Evolutionary conservation across 2,888 invertebrate genomes (phyloP).

Genomic region (Callosobruchus maculatus): DNA sequence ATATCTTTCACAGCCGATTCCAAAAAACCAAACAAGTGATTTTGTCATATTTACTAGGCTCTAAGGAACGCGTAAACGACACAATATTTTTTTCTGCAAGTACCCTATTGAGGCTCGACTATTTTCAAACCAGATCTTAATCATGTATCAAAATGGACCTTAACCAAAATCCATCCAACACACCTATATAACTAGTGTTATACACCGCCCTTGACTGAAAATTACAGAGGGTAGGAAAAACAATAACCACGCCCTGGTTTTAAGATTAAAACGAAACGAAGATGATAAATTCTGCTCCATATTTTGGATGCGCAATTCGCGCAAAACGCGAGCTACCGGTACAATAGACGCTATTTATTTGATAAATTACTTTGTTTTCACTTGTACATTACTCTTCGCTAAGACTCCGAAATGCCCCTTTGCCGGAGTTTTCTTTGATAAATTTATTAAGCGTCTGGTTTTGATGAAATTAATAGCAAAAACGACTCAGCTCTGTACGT

Average conservation of each 20-base stretch:
- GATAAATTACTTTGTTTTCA: slow-evolving; percentile 48
- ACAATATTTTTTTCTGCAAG: too few species aligned
- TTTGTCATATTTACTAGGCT: too few species aligned
- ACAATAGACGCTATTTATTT: slow-evolving; percentile 50
- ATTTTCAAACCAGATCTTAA: too few species aligned
- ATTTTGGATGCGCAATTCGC: slow-evolving; percentile 42
- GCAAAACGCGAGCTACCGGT: slow-evolving; percentile 34
- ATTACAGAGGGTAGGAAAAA: slow-evolving; percentile 37
- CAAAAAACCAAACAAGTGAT: too few species aligned
- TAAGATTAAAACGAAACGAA: slow-evolving; percentile 42
- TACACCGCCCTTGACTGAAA: neutral
- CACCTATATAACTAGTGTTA: too few species aligned
- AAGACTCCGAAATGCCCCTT: neutral
- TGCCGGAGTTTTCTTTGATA: slow-evolving; percentile 23
- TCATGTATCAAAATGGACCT: too few species aligned
- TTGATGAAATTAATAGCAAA: slow-evolving; percentile 22
- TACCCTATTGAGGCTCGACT: too few species aligned
- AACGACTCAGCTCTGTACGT: slow-evolving; percentile 1
- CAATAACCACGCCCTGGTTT: slow-evolving; percentile 33
- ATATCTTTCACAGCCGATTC: too few species aligned
- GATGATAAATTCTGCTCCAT: slow-evolving; percentile 48
- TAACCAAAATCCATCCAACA: too few species aligned
- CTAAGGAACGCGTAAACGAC: too few species aligned
- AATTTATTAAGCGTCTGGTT: slow-evolving; percentile 24
- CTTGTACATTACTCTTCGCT: slow-evolving; percentile 28